Evolutionary conservation across 2,888 invertebrate genomes (phyloP), one percentile per base, ranked within the genome.

Genomic region (Heliconius cydno): DNA sequence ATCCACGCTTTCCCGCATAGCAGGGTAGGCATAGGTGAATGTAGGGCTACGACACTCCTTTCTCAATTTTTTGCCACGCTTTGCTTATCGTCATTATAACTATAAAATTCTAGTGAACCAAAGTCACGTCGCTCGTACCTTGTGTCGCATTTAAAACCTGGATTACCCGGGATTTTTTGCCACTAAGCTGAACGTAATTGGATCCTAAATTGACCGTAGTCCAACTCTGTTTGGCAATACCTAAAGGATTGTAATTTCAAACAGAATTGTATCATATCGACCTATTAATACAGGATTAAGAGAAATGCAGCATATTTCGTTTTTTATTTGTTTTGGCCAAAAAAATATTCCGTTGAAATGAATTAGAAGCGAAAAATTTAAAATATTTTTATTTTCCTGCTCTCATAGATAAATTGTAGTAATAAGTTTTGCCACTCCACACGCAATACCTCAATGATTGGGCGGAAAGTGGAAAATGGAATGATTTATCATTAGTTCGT

Each of bases 131-230:
- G 38, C 80, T 82, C 67, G 9, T 86, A 34, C 80, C 82, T 87
- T 85, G 85, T 25, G 80, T 88, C 91, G 85, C 83, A 80, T 85
- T 86, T 83, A 85, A 88, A 87, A 87, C 87, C 85, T 83, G 92
- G 93, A 92, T 94, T 94, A 93, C 91, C 87, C 88, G 82, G 89
- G 92, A 91, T 92, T 94, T 94, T 94, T 94, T 92, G 91, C 90
- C 89, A 91, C 94, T 94, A 94, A 94, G 94, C 94, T 92, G 90
- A 87, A 88, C 93, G 93, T 94, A 94, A 94, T 94, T 94, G 94
- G 93, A 94, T 93, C 90, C 92, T 92, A 94, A 94, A 94, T 94
- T 93, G 94, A 94, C 94, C 93, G 93, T 80, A 79, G 82, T 80
- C 81, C 82, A 86, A 87, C 87, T 86, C 87, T 84, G 87, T 87